phyloP scores from a whole-genome alignment of 2,113 vertebrate species.

The Aphyosemion australe region DNA sequence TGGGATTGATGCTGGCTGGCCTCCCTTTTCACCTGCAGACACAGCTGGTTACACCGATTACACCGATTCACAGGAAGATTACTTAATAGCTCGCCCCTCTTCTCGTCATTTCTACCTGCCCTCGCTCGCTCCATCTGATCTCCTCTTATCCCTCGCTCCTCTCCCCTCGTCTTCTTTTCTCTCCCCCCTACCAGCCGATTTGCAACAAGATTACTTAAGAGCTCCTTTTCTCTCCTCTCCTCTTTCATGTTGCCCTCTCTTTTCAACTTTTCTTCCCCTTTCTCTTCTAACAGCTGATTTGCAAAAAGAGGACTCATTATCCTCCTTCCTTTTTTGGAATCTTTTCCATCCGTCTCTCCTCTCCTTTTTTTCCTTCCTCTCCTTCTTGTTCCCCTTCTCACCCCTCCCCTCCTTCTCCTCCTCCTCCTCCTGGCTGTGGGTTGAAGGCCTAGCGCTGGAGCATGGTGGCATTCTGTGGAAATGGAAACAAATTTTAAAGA shows the following conservation, averaged over 20 bases:
- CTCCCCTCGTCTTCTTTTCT: slow-evolving; percentile 46
- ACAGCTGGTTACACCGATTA: slow-evolving; percentile 75
- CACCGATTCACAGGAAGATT: slow-evolving; percentile 67
- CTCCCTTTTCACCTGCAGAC: slow-evolving; percentile 69
- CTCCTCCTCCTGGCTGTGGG: slow-evolving; percentile 35
- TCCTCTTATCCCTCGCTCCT: slow-evolving; percentile 47
- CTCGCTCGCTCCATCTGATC: slow-evolving; percentile 56
- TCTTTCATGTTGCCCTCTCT: slow-evolving; percentile 43
- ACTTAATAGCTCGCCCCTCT: slow-evolving; percentile 70
- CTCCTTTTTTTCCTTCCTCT: slow-evolving; percentile 54
- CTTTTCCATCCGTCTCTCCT: slow-evolving; percentile 32
- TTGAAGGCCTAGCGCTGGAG: slow-evolving; percentile 7
- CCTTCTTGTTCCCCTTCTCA: slow-evolving; percentile 50
- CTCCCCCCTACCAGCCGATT: slow-evolving; percentile 46
- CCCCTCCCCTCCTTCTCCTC: slow-evolving; percentile 53
- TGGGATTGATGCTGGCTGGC: slow-evolving; percentile 64
- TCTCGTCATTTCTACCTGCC: slow-evolving; percentile 60
- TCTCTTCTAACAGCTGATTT: slow-evolving; percentile 46
- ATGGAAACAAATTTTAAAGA: slow-evolving; percentile 50
- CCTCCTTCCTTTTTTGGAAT: slow-evolving; percentile 23
- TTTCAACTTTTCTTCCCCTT: slow-evolving; percentile 39
- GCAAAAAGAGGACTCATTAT: slow-evolving; percentile 30
- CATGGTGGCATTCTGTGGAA: slow-evolving; percentile 41
- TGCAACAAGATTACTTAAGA: slow-evolving; percentile 56
- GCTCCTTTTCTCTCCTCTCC: slow-evolving; percentile 47